Evolutionary conservation across 2,113 vertebrate genomes (phyloP).

Genomic region (Chloroceryle aenea): DNA sequence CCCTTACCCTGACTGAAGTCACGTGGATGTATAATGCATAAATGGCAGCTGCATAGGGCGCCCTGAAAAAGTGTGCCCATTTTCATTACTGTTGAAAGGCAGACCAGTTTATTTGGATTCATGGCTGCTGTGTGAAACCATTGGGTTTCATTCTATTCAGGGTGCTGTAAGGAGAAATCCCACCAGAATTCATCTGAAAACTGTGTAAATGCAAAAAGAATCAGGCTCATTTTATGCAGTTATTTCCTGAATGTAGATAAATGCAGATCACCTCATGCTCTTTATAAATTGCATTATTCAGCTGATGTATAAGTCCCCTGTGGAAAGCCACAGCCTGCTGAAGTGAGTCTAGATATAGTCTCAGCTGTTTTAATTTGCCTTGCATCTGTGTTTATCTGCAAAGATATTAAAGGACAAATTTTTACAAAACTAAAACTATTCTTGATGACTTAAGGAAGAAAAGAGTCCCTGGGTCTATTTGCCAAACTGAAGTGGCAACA

Average conservation of each 20-base stretch:
- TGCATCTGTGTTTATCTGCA: not conserved
- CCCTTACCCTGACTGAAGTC: not conserved
- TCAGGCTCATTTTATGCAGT: not conserved
- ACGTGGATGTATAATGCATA: rapidly evolving
- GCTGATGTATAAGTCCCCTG: not conserved
- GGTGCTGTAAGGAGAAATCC: not conserved
- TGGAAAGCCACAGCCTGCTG: not conserved
- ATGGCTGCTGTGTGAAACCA: not conserved
- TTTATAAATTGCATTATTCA: conserved; percentile 1
- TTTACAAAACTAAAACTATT: not conserved
- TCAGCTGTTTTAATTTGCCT: conserved; percentile 1
- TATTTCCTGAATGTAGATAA: conserved; percentile 17
- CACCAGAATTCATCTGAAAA: not conserved
- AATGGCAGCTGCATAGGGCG: not conserved
- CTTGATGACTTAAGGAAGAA: not conserved
- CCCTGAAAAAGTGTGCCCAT: rapidly evolving
- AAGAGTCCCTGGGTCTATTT: not conserved
- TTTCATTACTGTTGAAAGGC: not conserved
- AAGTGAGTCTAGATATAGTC: not conserved
- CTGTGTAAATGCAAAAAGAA: not conserved
- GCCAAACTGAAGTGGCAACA: not conserved
- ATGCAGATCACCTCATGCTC: not conserved
- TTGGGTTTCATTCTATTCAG: not conserved
- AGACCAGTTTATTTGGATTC: not conserved
- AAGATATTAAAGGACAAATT: not conserved